These are phyloP conservation scores for Thomomys bottae DNA, from an alignment of 2,113 vertebrate genomes.

Conservation along the genomic window DNA sequence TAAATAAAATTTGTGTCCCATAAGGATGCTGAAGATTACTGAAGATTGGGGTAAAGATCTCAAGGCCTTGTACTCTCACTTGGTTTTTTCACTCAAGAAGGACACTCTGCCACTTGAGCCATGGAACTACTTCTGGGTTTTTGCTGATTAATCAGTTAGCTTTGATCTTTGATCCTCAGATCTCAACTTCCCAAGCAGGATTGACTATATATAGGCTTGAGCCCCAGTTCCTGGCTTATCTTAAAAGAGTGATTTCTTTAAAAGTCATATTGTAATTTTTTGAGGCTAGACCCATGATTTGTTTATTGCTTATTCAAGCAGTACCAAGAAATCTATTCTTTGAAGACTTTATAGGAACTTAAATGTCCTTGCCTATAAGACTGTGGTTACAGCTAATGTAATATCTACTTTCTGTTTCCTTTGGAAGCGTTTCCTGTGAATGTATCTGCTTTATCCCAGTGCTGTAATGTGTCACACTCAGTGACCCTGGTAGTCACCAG, in stretches of 20 bases:
- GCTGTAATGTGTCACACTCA: no score
- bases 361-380: slow-evolving; percentile 24
- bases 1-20: slow-evolving; percentile 10
- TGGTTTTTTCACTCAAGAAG: no score
- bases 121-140: no score
- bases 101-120: no score
- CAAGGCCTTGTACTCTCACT: no score
- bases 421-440: slow-evolving; percentile 20
- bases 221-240: neutral
- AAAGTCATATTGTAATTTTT: slow-evolving; percentile 12
- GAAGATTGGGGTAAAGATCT: neutral
- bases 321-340: slow-evolving; percentile 17
- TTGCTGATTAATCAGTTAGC: no score
- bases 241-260: slow-evolving; percentile 43
- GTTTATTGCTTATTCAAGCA: slow-evolving; percentile 49
- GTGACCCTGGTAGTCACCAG: neutral
- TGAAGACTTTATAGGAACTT: slow-evolving; percentile 47
- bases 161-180: no score
- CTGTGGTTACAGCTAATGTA: slow-evolving; percentile 6
- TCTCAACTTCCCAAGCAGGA: neutral
- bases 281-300: slow-evolving; percentile 35
- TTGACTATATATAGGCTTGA: no score
- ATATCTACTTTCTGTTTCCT: slow-evolving; percentile 35
- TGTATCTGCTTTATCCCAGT: neutral
- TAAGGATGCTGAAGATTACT: neutral